These are phyloP conservation scores for Sitophilus oryzae DNA, from an alignment of 1,140 invertebrate genomes.

Conservation along the genomic window DNA sequence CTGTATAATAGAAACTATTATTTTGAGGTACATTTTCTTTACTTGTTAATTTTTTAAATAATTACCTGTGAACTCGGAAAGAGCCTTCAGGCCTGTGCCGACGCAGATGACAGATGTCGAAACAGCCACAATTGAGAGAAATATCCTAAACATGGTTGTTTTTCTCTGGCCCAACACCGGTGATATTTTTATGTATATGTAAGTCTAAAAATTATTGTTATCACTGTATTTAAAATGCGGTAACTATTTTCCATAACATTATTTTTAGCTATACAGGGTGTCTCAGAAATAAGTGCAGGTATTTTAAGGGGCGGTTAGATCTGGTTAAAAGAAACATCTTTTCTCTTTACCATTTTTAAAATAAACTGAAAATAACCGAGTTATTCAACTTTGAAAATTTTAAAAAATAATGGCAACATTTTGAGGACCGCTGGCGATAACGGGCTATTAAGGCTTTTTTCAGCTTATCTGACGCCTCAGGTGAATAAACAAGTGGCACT, in stretches of 20 bases:
- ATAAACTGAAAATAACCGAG: no score
- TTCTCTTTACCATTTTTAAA: no score
- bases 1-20: no score
- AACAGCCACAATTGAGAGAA: slow-evolving; percentile 16
- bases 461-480: no score
- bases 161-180: slow-evolving; percentile 19
- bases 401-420: no score
- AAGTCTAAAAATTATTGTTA: slow-evolving; percentile 18
- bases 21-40: slow-evolving; percentile 1
- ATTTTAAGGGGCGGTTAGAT: no score
- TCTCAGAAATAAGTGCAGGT: no score
- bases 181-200: slow-evolving; percentile 22
- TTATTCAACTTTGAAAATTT: no score
- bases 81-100: slow-evolving; percentile 17
- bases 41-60: no score
- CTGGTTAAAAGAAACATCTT: no score
- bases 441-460: no score
- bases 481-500: no score
- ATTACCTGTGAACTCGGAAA: slow-evolving; percentile 28
- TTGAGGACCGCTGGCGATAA: not conserved
- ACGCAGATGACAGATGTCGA: slow-evolving; percentile 21
- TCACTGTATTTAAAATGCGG: not conserved
- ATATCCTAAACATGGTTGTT: slow-evolving; percentile 19
- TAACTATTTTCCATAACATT: not conserved
- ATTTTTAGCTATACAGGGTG: not conserved